phyloP scores from a whole-genome alignment of 1,140 invertebrate genomes.

The Rhynchophorus ferrugineus region DNA sequence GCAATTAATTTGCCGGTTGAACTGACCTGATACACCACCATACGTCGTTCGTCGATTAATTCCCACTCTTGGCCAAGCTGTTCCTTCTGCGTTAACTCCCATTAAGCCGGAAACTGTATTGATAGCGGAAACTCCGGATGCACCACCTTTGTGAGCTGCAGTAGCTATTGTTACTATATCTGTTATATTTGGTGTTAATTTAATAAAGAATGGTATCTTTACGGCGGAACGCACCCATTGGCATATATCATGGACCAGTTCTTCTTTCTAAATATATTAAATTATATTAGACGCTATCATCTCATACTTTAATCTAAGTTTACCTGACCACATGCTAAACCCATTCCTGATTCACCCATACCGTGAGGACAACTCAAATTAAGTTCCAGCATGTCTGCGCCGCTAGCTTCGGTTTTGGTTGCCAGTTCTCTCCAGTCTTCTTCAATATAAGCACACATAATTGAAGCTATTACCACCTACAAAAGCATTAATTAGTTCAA shows the following conservation, averaged over 20 bases:
- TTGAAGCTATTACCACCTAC: conserved; percentile 89
- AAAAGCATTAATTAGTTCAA: conserved; percentile 16
- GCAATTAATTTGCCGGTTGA: no score
- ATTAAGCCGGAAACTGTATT: conserved; percentile 95
- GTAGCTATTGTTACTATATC: conserved; percentile 81
- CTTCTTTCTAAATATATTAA: conserved; percentile 59
- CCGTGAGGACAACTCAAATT: conserved; percentile 98
- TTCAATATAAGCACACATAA: conserved; percentile 89
- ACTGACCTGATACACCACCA: conserved; percentile 77
- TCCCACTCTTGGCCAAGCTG: conserved; percentile 89
- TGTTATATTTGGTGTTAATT: conserved; percentile 96
- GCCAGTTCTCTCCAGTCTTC: conserved; percentile 84
- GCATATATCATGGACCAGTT: conserved; percentile 82
- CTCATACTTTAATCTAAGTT: conserved; percentile 8
- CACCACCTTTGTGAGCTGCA: conserved; percentile 86
- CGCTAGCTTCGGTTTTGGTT: conserved; percentile 69
- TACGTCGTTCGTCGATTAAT: conserved; percentile 79
- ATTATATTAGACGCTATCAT: neutral
- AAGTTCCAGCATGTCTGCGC: conserved; percentile 90
- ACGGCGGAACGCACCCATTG: conserved; percentile 78
- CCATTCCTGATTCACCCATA: conserved; percentile 97
- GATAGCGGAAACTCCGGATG: conserved; percentile 91
- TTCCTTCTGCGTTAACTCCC: conserved; percentile 70
- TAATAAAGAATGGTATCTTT: conserved; percentile 96
- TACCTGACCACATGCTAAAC: conserved; percentile 93